These are phyloP conservation scores for Glaucomys volans DNA, from an alignment of 2,113 vertebrate species.

Conservation along the genomic window DNA sequence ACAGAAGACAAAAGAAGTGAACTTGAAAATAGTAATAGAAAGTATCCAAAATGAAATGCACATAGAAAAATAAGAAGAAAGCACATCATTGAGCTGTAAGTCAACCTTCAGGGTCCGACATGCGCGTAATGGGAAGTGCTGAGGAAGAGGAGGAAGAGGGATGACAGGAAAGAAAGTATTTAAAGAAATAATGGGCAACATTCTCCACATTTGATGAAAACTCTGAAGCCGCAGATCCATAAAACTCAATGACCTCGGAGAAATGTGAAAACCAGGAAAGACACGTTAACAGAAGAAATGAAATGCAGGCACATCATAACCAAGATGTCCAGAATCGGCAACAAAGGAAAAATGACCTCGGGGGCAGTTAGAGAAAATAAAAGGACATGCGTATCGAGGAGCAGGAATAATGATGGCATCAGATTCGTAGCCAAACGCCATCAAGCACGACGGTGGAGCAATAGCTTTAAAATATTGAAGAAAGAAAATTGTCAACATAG, in stretches of 20 bases:
- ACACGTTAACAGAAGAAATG: neutral
- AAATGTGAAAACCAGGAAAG: neutral
- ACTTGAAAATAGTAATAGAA: neutral
- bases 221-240: neutral
- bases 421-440: accelerated
- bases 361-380: neutral
- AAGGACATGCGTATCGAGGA: neutral
- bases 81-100: neutral
- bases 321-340: neutral
- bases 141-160: neutral
- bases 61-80: neutral
- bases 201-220: neutral
- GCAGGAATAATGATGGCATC: no score
- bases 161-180: neutral
- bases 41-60: neutral
- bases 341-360: neutral
- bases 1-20: neutral
- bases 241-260: neutral
- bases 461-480: accelerated
- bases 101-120: neutral
- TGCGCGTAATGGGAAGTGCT: no score
- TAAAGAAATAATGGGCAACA: neutral
- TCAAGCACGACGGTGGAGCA: neutral
- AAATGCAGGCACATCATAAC: neutral
- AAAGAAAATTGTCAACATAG: neutral